These are phyloP conservation scores for Hystrix brachyura DNA, from an alignment of 2,113 vertebrate species.

Conservation along the genomic window DNA sequence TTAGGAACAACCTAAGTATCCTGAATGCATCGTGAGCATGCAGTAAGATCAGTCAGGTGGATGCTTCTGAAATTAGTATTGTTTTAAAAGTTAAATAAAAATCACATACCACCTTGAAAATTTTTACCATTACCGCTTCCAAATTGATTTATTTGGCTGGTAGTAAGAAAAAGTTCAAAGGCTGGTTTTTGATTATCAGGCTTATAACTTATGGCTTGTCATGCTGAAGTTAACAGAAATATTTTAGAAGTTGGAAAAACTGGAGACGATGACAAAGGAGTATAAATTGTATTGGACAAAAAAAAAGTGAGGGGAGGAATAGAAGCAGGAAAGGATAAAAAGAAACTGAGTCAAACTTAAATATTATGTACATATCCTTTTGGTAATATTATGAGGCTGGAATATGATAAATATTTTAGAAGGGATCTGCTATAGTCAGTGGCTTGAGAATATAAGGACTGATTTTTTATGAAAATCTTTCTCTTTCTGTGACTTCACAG, in stretches of 20 bases:
- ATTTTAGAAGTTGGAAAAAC: slow-evolving; percentile 13
- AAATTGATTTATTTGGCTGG: slow-evolving; percentile 3
- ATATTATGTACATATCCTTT: not conserved
- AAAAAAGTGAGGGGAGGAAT: not conserved
- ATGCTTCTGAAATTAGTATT: slow-evolving; percentile 36
- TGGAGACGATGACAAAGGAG: not conserved
- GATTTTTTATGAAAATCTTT: slow-evolving; percentile 33
- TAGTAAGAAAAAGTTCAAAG: not conserved
- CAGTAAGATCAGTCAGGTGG: not conserved
- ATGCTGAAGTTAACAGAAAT: not conserved
- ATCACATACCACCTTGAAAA: not conserved
- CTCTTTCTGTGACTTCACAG: not conserved
- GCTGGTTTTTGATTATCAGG: slow-evolving; percentile 20
- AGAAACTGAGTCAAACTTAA: slow-evolving; percentile 43
- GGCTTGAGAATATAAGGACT: not conserved
- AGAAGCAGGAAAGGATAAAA: not conserved
- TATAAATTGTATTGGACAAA: not conserved
- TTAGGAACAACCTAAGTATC: not conserved
- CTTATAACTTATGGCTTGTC: not conserved
- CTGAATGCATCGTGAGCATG: not conserved
- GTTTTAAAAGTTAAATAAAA: slow-evolving; percentile 42
- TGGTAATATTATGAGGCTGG: not conserved
- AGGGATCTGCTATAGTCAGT: not conserved
- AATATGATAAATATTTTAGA: slow-evolving; percentile 6
- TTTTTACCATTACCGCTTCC: not conserved